A percentile compares a stretch with the other conserved stretches of the same genome.
Conservation (phyloP, 1,140 invertebrate species). For the Drosophila arizonae region DNA sequence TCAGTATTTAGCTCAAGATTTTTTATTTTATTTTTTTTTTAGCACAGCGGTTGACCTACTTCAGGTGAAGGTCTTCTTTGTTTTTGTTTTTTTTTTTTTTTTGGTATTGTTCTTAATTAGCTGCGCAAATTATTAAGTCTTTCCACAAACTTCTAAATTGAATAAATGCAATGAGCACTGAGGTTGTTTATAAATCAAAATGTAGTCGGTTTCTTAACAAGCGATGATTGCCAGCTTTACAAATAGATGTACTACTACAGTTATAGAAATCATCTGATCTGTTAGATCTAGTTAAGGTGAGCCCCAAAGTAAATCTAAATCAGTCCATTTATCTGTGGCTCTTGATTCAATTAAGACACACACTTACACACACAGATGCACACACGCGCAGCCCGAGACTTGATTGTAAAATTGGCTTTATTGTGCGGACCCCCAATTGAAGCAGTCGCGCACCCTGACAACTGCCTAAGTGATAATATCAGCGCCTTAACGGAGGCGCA, state of each 20-base stretch:
- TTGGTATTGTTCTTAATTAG: constrained; percentile 21
- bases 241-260: constrained; percentile 25
- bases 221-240: constrained; percentile 24
- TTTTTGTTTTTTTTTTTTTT: constrained; percentile 16
- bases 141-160: constrained; percentile 47
- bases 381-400: constrained; percentile 15
- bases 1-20: too few species aligned
- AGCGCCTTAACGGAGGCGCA: constrained; percentile 15
- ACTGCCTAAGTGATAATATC: constrained; percentile 9
- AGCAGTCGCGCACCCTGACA: constrained; percentile 26
- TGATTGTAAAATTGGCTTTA: constrained; percentile 67
- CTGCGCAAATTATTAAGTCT: constrained; percentile 6
- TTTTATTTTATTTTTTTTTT: neutral
- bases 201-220: constrained; percentile 23
- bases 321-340: constrained; percentile 47
- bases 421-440: constrained; percentile 67
- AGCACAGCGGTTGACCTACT: neutral
- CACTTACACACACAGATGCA: constrained; percentile 16
- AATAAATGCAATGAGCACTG: constrained; percentile 53
- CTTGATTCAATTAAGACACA: constrained; percentile 67
- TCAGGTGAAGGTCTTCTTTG: constrained; percentile 9
- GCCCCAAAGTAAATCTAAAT: constrained; percentile 58
- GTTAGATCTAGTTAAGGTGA: constrained; percentile 71
- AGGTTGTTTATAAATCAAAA: constrained; percentile 23
- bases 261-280: constrained; percentile 3